Base-by-base conservation (phyloP, 1,140 invertebrate species). In the Diachasma alloeum region DNA sequence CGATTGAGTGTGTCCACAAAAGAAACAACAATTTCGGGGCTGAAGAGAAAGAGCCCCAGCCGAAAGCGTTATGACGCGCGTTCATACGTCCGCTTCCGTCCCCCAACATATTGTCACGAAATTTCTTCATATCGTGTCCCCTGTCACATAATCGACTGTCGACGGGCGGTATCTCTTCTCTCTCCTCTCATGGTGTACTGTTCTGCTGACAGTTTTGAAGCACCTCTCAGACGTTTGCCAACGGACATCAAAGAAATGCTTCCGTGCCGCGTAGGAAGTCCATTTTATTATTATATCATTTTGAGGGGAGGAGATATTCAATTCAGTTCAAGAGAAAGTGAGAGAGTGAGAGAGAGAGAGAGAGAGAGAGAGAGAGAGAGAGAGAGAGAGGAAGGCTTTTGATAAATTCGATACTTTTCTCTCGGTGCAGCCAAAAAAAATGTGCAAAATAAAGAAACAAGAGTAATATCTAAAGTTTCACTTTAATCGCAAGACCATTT, bases 1-100 rank as follows among this genome's bases (percentile, higher is more conserved):
- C 75, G 70, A 76, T 70, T 76, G 68, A 76, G 31, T 66, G 36
- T 72, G 75, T 76, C 75, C 53, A 76, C 66, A 75, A 76, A 69
- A 76, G 67, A 76, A 70, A 76, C 68, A 71, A 76, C 67, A 69
- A 75, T 75, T 75, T 75, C 36, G n/a, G 31, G 17, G 39, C 59
- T 13, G 24, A 31, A 24, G 59, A 63, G 59, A 63, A 15, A 63
- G 53, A 59, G 31, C n/a, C 24, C 31, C 26, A 9, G 15, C n/a
- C 15, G n/a, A 13, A 68, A 39, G 17, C n/a, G 26, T 68, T 66
- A 9, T 66, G 63, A 66, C 63, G 26, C 63, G 22, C 6, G 36
- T 39, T 39, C 36, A 68, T 68, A 68, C 59, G 59, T 68, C 31
- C 66, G 15, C n/a, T 66, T 36, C 11, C 26, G 6, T 24, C n/a